phyloP scores from a whole-genome alignment of 2,797 vertebrate species.

The Pangasius mekongensis region DNA sequence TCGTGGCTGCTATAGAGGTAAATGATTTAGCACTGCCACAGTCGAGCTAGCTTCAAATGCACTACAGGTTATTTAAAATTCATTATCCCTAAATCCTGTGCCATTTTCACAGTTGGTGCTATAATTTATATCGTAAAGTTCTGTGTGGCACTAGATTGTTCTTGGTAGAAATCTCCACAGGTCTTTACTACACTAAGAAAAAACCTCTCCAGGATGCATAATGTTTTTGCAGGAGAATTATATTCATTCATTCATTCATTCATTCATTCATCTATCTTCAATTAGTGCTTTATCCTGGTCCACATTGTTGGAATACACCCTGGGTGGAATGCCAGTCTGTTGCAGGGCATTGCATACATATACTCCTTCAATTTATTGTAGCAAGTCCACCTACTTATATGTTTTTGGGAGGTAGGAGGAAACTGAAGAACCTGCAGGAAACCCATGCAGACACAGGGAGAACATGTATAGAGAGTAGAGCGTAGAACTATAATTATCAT shows the following conservation, averaged over 20 bases:
- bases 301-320: neutral
- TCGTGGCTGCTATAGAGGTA: constrained; percentile 29
- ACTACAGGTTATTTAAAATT: constrained; percentile 43
- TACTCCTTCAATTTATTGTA: neutral
- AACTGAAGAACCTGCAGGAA: neutral
- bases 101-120: constrained; percentile 10
- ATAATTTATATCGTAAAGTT: neutral
- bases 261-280: neutral
- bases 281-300: neutral
- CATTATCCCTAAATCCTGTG: constrained; percentile 38
- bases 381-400: neutral
- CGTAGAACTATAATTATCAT: neutral
- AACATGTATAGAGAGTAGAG: neutral
- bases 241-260: neutral
- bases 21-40: constrained; percentile 40
- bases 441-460: neutral
- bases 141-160: neutral
- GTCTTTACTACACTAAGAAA: neutral
- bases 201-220: neutral
- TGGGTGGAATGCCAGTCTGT: neutral
- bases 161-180: constrained; percentile 1
- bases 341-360: neutral
- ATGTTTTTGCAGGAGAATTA: neutral
- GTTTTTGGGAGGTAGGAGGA: neutral
- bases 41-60: constrained; percentile 44